These are phyloP conservation scores for Drosophila buzzatii DNA, from an alignment of 2,888 invertebrate species.

Conservation along the genomic window DNA sequence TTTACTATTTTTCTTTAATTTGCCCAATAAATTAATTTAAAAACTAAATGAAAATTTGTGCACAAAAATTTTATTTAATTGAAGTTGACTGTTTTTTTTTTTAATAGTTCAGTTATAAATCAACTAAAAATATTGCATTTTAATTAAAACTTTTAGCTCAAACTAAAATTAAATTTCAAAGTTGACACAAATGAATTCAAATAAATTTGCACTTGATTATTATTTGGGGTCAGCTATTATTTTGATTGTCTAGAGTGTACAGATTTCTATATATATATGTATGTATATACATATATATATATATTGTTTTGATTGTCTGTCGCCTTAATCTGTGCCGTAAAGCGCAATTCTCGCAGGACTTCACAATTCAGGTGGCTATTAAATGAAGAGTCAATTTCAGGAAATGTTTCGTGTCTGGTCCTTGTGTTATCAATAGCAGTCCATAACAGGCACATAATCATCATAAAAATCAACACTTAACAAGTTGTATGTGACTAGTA, in stretches of 20 bases:
- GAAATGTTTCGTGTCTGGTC: slow-evolving; percentile 48
- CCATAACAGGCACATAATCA: slow-evolving; percentile 61
- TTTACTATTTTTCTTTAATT: neutral
- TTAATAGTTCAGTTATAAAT: too few species aligned
- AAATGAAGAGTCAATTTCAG: slow-evolving; percentile 64
- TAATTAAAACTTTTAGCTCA: too few species aligned
- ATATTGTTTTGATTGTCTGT: slow-evolving; percentile 24
- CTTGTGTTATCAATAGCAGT: slow-evolving; percentile 50
- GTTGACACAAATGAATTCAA: neutral
- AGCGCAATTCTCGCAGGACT: slow-evolving; percentile 21
- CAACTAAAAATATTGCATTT: too few species aligned
- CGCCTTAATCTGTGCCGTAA: slow-evolving; percentile 39
- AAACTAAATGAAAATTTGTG: neutral
- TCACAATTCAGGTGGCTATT: slow-evolving; percentile 52
- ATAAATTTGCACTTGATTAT: slow-evolving; percentile 7
- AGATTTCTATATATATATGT: neutral
- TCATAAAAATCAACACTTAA: slow-evolving; percentile 35
- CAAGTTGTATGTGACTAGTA: neutral
- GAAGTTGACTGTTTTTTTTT: too few species aligned
- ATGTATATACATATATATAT: slow-evolving; percentile 13
- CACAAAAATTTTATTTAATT: too few species aligned
- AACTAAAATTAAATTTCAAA: neutral
- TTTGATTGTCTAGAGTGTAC: neutral
- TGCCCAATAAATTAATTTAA: neutral
- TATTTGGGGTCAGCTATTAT: neutral